Evolutionary conservation across 2,797 vertebrate genomes (phyloP).

Genomic region (Decapterus maruadsi): DNA sequence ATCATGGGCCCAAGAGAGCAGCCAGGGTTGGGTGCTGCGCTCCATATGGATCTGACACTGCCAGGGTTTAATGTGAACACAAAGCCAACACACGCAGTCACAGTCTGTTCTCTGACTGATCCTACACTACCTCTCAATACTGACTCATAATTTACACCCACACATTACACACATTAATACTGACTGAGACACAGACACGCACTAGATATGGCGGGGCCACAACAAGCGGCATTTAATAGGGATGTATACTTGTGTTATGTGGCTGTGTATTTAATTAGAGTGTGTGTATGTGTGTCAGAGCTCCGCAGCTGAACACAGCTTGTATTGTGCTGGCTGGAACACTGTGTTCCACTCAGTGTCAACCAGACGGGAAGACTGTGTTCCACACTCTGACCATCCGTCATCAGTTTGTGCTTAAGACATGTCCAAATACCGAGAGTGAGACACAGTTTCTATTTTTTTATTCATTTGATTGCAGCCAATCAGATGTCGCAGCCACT

Average conservation of each 20-base stretch:
- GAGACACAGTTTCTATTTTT: conserved; percentile 23
- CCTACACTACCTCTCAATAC: conserved; percentile 27
- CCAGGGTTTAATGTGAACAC: conserved; percentile 19
- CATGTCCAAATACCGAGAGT: conserved; percentile 31
- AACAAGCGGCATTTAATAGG: conserved; percentile 11
- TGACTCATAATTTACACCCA: conserved; percentile 32
- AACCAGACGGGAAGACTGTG: conserved; percentile 54
- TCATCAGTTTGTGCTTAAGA: conserved; percentile 46
- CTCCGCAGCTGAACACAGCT: conserved; percentile 53
- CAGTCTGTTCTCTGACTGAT: conserved; percentile 27
- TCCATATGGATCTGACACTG: conserved; percentile 37
- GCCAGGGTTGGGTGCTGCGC: neutral
- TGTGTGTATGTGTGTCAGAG: conserved; percentile 10
- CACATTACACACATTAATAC: conserved; percentile 11
- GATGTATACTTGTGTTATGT: conserved; percentile 15
- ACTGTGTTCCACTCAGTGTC: conserved; percentile 60
- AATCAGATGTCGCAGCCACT: conserved; percentile 14
- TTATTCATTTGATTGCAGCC: conserved; percentile 9
- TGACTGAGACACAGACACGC: neutral
- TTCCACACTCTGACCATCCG: conserved; percentile 40
- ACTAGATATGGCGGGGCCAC: conserved; percentile 10
- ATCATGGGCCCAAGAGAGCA: conserved; percentile 12
- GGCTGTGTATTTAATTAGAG: conserved; percentile 13
- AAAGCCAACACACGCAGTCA: conserved; percentile 20
- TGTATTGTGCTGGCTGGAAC: conserved; percentile 67